Percentiles rank a stretch among this genome's conserved stretches.
Evolutionary conservation across 2,797 vertebrate species (phyloP).

Genomic region (Squalus acanthias): DNA sequence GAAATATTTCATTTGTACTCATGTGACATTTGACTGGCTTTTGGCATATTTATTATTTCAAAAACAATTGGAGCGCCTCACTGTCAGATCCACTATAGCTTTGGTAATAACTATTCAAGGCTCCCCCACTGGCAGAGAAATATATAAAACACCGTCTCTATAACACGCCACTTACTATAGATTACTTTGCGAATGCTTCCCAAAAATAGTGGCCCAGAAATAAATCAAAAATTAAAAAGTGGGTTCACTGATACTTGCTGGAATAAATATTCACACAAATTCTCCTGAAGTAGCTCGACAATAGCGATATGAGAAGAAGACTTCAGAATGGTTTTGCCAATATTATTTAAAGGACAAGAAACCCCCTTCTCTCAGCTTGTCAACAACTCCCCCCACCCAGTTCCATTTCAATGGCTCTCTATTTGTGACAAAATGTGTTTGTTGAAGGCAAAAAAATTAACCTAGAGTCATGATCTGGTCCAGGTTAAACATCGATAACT

Average conservation of each 20-base stretch:
- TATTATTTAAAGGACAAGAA: too few species aligned
- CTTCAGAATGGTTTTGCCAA: background rate
- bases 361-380: background rate
- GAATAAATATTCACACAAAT: background rate
- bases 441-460: background rate
- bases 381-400: too few species aligned
- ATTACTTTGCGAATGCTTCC: background rate
- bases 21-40: background rate
- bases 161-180: background rate
- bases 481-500: background rate
- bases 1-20: constrained; percentile 13
- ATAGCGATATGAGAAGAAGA: background rate
- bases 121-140: background rate
- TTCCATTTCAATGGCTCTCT: background rate
- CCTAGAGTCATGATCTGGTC: background rate
- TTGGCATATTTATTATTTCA: background rate
- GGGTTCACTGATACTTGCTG: background rate
- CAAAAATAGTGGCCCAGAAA: background rate
- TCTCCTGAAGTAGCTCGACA: background rate
- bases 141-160: background rate
- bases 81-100: background rate
- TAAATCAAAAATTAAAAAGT: background rate
- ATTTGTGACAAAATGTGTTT: background rate
- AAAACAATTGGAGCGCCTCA: background rate
- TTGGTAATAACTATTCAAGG: background rate